Evolutionary conservation across 2,113 vertebrate species (phyloP).

Genomic region (Phrynocephalus versicolor): DNA sequence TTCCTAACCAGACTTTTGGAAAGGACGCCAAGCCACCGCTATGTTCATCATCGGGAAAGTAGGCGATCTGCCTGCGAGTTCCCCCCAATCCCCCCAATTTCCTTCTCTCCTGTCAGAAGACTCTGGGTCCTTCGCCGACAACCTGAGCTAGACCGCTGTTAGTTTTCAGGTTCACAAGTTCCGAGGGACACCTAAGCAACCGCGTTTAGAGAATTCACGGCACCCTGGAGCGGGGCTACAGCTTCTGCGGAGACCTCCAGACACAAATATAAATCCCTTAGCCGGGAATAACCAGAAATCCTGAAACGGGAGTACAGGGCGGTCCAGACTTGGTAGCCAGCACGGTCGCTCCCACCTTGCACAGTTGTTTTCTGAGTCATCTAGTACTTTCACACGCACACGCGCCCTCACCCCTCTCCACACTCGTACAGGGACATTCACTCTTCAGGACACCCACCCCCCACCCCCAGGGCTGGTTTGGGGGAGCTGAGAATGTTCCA

Average conservation of each 20-base stretch:
- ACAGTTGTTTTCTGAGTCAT: background rate
- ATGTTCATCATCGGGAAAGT: background rate
- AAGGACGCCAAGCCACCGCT: background rate
- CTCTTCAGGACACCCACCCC: no score
- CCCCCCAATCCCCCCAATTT: no score
- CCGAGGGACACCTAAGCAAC: background rate
- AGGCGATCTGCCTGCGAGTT: background rate
- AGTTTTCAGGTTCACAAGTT: background rate
- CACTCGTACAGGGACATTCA: background rate
- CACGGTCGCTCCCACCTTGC: background rate
- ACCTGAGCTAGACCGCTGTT: background rate
- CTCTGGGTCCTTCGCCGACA: background rate
- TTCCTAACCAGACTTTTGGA: background rate
- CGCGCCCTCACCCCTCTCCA: background rate
- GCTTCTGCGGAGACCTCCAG: background rate
- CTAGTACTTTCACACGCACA: background rate
- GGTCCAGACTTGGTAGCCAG: no score
- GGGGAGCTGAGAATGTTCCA: slow-evolving; percentile 26
- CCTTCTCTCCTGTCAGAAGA: background rate
- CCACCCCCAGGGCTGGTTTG: slow-evolving; percentile 20
- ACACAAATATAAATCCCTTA: background rate
- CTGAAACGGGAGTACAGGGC: no score
- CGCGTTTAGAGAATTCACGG: background rate
- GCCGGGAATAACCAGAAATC: background rate
- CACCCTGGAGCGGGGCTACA: background rate